Evolutionary conservation across 2,888 invertebrate species (phyloP).

Genomic region (Opisthograptis luteolata): DNA sequence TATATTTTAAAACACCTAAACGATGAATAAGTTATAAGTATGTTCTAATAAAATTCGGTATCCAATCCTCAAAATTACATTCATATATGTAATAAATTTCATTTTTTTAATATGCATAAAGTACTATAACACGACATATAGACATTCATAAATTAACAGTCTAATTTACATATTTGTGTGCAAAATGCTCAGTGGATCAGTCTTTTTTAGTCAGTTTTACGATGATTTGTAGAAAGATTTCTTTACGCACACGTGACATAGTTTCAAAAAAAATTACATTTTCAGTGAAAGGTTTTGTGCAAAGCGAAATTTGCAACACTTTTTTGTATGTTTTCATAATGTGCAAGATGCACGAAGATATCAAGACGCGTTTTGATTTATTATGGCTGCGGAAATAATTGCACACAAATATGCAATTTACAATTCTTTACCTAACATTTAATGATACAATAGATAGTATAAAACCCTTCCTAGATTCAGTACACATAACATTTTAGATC

Average conservation of each 20-base stretch:
- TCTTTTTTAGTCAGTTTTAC: constrained; percentile 19
- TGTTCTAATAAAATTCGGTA: constrained; percentile 14
- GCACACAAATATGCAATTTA: constrained; percentile 16
- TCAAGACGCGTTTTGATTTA: no score
- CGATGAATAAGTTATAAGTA: constrained; percentile 2
- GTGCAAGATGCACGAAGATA: no score
- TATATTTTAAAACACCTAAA: no score
- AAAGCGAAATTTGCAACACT: no score
- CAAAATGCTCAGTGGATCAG: constrained; percentile 22
- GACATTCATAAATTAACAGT: constrained; percentile 14
- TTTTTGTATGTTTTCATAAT: no score
- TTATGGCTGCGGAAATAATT: background rate
- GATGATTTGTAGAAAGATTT: no score
- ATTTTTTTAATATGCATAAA: constrained; percentile 13
- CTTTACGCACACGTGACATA: no score
- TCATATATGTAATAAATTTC: no score
- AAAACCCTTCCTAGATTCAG: constrained; percentile 14
- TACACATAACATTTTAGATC: constrained; percentile 8
- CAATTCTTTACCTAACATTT: constrained; percentile 5
- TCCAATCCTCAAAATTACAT: constrained; percentile 18
- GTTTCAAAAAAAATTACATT: no score
- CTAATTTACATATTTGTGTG: constrained; percentile 29
- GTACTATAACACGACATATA: constrained; percentile 16
- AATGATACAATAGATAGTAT: constrained; percentile 17
- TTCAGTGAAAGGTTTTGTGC: no score